Conservation (phyloP, 2,797 vertebrate genomes). For the Anolis apletophallus region DNA sequence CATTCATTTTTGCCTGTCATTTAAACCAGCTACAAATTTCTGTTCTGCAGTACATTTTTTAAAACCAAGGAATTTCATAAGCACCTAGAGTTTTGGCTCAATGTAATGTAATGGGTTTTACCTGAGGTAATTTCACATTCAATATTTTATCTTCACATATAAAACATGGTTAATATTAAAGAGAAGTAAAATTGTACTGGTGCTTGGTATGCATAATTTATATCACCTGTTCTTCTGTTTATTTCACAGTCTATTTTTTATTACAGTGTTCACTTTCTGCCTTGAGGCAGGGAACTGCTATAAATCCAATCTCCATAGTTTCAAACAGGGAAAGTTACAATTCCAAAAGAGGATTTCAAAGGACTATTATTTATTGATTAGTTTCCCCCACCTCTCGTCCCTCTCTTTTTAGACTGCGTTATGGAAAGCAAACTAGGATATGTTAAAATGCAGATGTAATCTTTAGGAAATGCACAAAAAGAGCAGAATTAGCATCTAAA, state of each 20-base stretch:
- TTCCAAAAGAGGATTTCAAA: conserved; percentile 60
- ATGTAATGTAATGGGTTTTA: conserved; percentile 60
- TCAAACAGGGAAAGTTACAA: conserved; percentile 54
- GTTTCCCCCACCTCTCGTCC: conserved; percentile 14
- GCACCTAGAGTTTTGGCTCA: conserved; percentile 51
- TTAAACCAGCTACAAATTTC: conserved; percentile 53
- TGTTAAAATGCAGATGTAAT: conserved; percentile 46
- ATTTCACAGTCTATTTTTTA: conserved; percentile 66
- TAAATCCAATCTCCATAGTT: conserved; percentile 55
- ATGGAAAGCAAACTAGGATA: conserved; percentile 59
- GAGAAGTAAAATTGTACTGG: conserved; percentile 58
- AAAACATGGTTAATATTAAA: conserved; percentile 66
- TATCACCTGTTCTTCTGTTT: conserved; percentile 63
- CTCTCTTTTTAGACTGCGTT: conserved; percentile 55
- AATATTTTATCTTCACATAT: conserved; percentile 66
- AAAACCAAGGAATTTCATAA: conserved; percentile 55
- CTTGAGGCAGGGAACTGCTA: conserved; percentile 56
- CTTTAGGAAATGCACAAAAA: conserved; percentile 47
- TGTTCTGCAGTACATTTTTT: conserved; percentile 35
- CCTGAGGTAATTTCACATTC: conserved; percentile 69
- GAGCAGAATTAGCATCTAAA: conserved; percentile 11
- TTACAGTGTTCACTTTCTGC: conserved; percentile 59
- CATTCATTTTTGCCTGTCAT: conserved; percentile 45
- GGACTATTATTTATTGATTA: conserved; percentile 64
- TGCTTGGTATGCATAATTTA: conserved; percentile 63